Conservation (phyloP, 2,888 invertebrate genomes). For the Petrolisthes cinctipes region DNA sequence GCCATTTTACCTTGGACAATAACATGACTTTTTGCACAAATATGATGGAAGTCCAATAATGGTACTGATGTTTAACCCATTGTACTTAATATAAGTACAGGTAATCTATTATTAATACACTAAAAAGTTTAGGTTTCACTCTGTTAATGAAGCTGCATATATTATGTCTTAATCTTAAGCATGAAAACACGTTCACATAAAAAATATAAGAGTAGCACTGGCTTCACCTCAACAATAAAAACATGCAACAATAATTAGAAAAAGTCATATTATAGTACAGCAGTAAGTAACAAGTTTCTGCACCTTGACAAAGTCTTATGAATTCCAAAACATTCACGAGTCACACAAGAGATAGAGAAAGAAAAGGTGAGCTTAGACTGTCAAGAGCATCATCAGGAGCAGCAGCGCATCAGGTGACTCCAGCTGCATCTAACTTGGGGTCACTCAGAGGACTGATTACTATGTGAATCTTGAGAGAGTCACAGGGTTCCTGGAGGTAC, state of each 20-base stretch:
- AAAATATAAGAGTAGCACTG: not conserved
- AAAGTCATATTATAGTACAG: not conserved
- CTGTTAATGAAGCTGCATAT: no score
- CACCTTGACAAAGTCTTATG: not conserved
- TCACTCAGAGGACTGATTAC: conserved; percentile 64
- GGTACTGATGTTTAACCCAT: not conserved
- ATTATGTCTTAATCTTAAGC: no score
- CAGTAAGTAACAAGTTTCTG: not conserved
- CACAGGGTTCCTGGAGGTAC: conserved; percentile 60
- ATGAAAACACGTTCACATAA: not conserved
- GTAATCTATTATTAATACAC: no score
- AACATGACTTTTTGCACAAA: no score
- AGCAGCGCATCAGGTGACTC: conserved; percentile 46
- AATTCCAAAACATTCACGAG: not conserved
- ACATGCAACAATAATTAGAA: not conserved
- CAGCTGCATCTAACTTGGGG: conserved; percentile 53
- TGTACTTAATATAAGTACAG: no score
- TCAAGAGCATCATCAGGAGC: not conserved
- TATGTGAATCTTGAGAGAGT: conserved; percentile 64
- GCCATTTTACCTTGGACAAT: no score
- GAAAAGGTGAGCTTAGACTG: not conserved
- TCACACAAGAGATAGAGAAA: conserved; percentile 26
- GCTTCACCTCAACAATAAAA: not conserved
- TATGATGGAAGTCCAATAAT: not conserved
- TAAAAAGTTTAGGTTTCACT: no score